A percentile compares a stretch with the other conserved stretches of the same genome.
Evolutionary conservation across 2,888 invertebrate species (phyloP).

Genomic region (Eristalis arbustorum): DNA sequence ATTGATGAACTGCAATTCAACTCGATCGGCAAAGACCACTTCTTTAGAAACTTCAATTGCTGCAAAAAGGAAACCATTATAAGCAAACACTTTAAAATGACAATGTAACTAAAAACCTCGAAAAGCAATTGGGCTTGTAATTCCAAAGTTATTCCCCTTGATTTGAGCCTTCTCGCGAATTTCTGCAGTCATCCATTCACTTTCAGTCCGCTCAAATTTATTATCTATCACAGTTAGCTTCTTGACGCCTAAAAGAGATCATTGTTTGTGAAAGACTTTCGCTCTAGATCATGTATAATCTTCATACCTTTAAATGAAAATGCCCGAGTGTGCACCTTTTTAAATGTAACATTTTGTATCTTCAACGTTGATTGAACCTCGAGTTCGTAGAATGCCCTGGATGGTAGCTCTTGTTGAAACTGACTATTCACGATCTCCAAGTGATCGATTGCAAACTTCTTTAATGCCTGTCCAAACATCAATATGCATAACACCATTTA

Average conservation of each 20-base stretch:
- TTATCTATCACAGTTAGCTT: slow-evolving; percentile 75
- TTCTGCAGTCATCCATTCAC: slow-evolving; percentile 78
- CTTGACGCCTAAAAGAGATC: slow-evolving; percentile 24
- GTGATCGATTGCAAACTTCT: slow-evolving; percentile 87
- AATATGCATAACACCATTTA: not conserved
- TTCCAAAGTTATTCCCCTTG: slow-evolving; percentile 77
- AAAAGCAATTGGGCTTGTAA: slow-evolving; percentile 77
- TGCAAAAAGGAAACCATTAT: slow-evolving; percentile 11
- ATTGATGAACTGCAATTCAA: slow-evolving; percentile 78
- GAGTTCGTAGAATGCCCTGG: slow-evolving; percentile 87
- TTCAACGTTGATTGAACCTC: slow-evolving; percentile 85
- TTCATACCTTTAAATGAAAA: slow-evolving; percentile 82
- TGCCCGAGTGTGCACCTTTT: slow-evolving; percentile 85
- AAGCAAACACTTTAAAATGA: not conserved
- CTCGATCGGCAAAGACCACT: slow-evolving; percentile 71
- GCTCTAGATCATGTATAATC: not conserved
- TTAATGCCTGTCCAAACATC: slow-evolving; percentile 83
- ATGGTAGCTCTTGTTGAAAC: slow-evolving; percentile 83
- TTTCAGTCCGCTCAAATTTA: slow-evolving; percentile 75
- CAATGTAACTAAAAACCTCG: slow-evolving; percentile 68
- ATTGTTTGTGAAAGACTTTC: not conserved
- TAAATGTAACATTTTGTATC: slow-evolving; percentile 85
- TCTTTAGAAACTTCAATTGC: slow-evolving; percentile 76
- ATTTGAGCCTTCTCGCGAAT: slow-evolving; percentile 76
- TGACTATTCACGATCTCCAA: slow-evolving; percentile 84